Evolutionary conservation across 2,113 vertebrate species (phyloP), one percentile per base, ranked within the genome.

Genomic region (Ursus arctos): DNA sequence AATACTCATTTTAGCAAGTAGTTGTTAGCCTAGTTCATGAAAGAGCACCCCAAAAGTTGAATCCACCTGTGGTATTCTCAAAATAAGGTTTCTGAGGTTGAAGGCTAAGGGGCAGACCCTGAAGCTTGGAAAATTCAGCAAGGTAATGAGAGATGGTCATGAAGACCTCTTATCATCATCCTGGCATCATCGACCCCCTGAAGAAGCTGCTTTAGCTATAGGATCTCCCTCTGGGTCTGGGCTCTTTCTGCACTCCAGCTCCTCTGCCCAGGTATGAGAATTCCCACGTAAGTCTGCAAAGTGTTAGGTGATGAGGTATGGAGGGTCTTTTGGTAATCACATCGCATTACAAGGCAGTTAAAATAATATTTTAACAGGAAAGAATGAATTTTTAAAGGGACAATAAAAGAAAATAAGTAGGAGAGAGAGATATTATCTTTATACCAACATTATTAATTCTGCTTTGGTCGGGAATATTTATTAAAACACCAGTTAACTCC

Each of bases 391-490:
- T 82, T 96, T 79, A 84, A 91, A 79, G 24, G 21, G 10, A 11
- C 18, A 2, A 40, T 49, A 84, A 91, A 86, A 72, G 47, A 84
- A 86, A 87, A 67, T n/a, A 74, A 82, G 10, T 28, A 85, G 10
- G 16, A 40, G 51, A 47, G 36, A 81, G 7, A 40, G 53, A 0
- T 3, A 61, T 87, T 90, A 96, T 57, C 89, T 86, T 94, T 26
- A 9, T 6, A 85, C 28, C 31, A 22, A 55, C n/a, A 63, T 74
- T 69, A 71, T 86, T 63, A 57, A 92, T 71, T 77, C 63, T 40
- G 24, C 26, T 97, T 89, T 94, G 51, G 14, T 92, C 76, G 67
- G 26, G 90, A 92, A 96, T 67, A 93, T 49, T 49, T 80, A 57
- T 49, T 61, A 94, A 89, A 94, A 83, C 22, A 53, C 51, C 43